phyloP scores from a whole-genome alignment of 2,888 invertebrate species.

The Cephus runcator region DNA sequence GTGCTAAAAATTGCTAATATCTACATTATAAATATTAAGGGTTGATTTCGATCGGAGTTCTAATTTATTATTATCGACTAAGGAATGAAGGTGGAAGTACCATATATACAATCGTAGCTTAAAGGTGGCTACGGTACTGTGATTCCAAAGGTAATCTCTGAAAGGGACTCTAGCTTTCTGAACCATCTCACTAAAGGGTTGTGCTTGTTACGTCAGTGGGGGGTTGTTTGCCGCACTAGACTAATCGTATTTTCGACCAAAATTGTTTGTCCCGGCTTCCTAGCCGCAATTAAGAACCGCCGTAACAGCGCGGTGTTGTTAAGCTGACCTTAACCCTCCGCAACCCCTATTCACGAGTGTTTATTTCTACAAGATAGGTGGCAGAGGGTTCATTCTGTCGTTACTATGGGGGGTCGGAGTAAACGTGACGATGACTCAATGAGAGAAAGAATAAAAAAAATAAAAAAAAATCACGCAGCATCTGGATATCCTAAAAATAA shows the following conservation, averaged over 20 bases:
- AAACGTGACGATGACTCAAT: neutral
- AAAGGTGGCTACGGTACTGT: neutral
- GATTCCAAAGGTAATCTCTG: neutral
- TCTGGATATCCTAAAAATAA: neutral
- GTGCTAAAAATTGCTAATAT: neutral
- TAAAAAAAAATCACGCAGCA: neutral
- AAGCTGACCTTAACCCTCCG: neutral
- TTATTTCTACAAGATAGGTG: neutral
- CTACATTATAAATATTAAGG: neutral
- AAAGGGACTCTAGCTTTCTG: neutral
- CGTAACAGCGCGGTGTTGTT: neutral
- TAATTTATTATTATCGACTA: neutral
- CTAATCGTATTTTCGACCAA: conserved; percentile 2
- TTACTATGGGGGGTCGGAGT: neutral
- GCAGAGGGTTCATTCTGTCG: neutral
- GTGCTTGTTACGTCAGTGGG: neutral
- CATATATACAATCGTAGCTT: neutral
- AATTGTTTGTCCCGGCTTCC: conserved; percentile 3
- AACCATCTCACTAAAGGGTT: neutral
- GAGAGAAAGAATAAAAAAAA: neutral
- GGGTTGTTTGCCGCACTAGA: neutral
- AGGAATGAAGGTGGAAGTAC: neutral
- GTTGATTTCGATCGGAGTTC: neutral
- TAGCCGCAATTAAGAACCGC: neutral
- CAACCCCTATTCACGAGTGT: neutral